Conservation (phyloP, 1,140 invertebrate species). For the Mamestra configurata region DNA sequence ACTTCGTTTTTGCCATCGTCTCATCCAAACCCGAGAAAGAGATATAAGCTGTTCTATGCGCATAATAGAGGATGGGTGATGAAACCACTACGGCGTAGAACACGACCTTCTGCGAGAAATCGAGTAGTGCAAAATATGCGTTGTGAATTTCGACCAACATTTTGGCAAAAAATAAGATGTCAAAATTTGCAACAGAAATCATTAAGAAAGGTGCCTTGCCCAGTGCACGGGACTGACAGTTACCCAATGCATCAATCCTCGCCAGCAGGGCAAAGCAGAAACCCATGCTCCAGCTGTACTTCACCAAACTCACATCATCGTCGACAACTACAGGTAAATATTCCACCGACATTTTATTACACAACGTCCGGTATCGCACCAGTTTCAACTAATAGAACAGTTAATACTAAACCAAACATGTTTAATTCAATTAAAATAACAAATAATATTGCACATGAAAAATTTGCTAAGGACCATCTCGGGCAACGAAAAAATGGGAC, state of each 20-base stretch:
- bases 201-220: neutral
- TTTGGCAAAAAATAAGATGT: neutral
- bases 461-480: neutral
- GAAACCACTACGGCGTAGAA: constrained; percentile 7
- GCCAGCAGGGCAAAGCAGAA: neutral
- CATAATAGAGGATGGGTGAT: constrained; percentile 32
- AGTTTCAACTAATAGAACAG: neutral
- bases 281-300: neutral
- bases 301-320: neutral
- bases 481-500: too few relatives aligned
- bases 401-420: neutral
- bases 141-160: constrained; percentile 6
- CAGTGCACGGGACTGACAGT: neutral
- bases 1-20: neutral
- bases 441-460: neutral
- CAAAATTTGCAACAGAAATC: neutral
- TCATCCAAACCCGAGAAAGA: constrained; percentile 17
- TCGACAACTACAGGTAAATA: constrained; percentile 34
- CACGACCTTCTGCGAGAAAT: neutral
- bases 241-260: neutral
- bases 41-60: constrained; percentile 7
- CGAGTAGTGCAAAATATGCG: constrained; percentile 35
- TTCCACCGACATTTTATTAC: constrained; percentile 6
- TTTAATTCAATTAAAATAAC: neutral
- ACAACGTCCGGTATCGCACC: neutral